Base-by-base conservation (phyloP, 2,888 invertebrate species). In the Mycalesis mineus region DNA sequence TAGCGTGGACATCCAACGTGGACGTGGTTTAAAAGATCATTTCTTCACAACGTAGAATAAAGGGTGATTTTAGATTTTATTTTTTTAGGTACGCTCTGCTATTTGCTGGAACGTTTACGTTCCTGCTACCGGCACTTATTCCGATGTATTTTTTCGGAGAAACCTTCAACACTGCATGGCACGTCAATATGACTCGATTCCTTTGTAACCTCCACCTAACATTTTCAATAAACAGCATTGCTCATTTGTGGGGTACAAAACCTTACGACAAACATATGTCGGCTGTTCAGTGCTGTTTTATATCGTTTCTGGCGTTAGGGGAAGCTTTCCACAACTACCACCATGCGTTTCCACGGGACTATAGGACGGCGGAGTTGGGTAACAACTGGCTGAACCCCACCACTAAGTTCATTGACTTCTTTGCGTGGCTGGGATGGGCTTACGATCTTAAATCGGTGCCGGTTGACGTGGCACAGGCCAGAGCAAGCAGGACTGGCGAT, bases 101-200 rank as follows among this genome's bases (percentile, higher is more conserved):
- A 7, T 72, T 93, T 55, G 92, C 93, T 70, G 82, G 92, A 0
- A 54, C 92, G 0, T 91, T 68, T 68, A 96, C 95, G 80, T 68
- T 68, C 49, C 13, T 61, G 0, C 58, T 71, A 4, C 71, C 71
- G 1, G 69, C 71, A 6, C 0, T 68, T 6, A 72, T 91, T 6
- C 92, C 93, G 0, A 82, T 90, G 64, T 91, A 87, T 65, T 76
- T 83, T 58, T 93, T 92, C 92, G 88, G 84, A 1, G 93, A 93
- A 72, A 80, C 68, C 2, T 72, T 78, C 22, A 66, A 52, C 55
- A 78, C 75, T 64, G 69, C 83, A 1, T 84, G 80, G 78, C 75
- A 80, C 61, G 68, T 82, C 0, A 67, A 71, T 7, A 78, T 88
- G 42, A 67, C 92, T 13, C 85, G 93, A 7, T 93, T 92, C 75